Percentiles rank a stretch among this genome's conserved stretches.
Evolutionary conservation across 2,113 vertebrate species (phyloP).

Genomic region (Shinisaurus crocodilurus): DNA sequence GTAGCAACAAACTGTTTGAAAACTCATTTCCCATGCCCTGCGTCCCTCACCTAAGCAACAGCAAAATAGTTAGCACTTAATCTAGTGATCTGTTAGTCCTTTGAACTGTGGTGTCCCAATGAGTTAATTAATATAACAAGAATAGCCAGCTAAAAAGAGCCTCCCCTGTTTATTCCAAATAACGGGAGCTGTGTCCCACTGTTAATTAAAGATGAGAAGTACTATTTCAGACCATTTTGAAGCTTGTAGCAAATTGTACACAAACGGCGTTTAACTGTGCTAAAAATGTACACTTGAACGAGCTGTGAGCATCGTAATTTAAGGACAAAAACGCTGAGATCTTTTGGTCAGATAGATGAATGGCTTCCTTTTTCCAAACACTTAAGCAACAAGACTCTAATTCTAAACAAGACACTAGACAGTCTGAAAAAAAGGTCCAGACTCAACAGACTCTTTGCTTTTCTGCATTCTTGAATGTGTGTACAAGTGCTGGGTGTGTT

Average conservation of each 20-base stretch:
- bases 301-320: background rate
- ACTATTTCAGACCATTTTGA: conserved; percentile 17
- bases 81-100: conserved; percentile 37
- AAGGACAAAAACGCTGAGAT: background rate
- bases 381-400: conserved; percentile 14
- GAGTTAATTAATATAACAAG: conserved; percentile 46
- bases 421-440: background rate
- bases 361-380: background rate
- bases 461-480: background rate
- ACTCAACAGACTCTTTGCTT: background rate
- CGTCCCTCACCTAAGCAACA: conserved; percentile 37
- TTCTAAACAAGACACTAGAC: conserved; percentile 1
- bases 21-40: conserved; percentile 60
- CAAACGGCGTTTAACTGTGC: background rate
- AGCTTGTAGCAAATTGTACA: background rate
- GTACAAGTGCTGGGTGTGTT: background rate
- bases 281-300: background rate
- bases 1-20: conserved; percentile 47
- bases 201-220: conserved; percentile 17
- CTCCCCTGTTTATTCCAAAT: conserved; percentile 48
- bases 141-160: background rate
- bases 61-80: conserved; percentile 40
- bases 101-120: conserved; percentile 42
- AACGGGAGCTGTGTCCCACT: background rate
- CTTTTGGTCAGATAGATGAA: background rate